A percentile compares a stretch with the other conserved stretches of the same genome.
Conservation (phyloP, 1,140 invertebrate genomes). For the Rhyzopertha dominica region DNA sequence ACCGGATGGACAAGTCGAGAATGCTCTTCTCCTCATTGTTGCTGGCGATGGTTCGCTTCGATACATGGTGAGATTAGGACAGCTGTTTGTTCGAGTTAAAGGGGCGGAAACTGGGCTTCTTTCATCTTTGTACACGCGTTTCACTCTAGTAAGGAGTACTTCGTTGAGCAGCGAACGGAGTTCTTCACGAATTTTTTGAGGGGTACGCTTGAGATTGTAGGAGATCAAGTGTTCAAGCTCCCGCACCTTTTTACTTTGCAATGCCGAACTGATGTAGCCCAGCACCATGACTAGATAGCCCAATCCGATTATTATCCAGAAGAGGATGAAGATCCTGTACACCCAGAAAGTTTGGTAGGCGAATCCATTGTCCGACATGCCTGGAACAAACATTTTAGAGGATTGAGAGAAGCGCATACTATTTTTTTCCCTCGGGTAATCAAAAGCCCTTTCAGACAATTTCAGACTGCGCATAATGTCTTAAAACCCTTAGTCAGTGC, state of each 20-base stretch:
- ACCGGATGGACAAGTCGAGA: slow-evolving; percentile 51
- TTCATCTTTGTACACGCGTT: slow-evolving; percentile 52
- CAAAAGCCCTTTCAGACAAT: no score
- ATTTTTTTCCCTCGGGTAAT: no score
- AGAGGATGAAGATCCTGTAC: slow-evolving; percentile 69
- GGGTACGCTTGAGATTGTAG: slow-evolving; percentile 68
- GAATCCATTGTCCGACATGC: slow-evolving; percentile 52
- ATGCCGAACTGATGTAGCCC: slow-evolving; percentile 72
- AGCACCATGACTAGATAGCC: slow-evolving; percentile 90
- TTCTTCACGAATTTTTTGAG: slow-evolving; percentile 70
- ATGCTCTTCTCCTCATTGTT: slow-evolving; percentile 54
- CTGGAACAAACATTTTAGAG: slow-evolving; percentile 39
- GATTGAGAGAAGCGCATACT: no score
- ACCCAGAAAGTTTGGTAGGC: slow-evolving; percentile 50
- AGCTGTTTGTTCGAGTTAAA: slow-evolving; percentile 51
- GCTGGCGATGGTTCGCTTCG: slow-evolving; percentile 44
- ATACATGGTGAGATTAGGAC: slow-evolving; percentile 57
- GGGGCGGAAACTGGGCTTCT: slow-evolving; percentile 34
- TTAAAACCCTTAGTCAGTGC: no score
- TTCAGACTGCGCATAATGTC: no score
- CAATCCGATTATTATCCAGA: slow-evolving; percentile 87
- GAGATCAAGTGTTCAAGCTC: slow-evolving; percentile 71
- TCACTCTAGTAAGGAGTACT: slow-evolving; percentile 37
- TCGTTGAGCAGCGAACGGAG: slow-evolving; percentile 47
- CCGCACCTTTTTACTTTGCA: slow-evolving; percentile 69